Evolutionary conservation across 2,888 invertebrate species (phyloP).

Genomic region (Philereme transversata): DNA sequence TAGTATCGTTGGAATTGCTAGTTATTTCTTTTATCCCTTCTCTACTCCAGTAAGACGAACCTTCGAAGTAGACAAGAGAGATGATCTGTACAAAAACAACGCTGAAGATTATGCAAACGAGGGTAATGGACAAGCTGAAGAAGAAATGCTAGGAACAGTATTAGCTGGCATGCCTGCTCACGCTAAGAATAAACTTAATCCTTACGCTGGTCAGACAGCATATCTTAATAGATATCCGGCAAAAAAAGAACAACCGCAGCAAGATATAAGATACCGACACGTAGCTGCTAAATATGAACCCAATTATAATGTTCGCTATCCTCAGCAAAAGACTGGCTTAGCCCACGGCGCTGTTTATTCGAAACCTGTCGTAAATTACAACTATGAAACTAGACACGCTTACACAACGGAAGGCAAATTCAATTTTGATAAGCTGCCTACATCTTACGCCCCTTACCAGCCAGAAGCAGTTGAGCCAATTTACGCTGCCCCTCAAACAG

Average conservation of each 20-base stretch:
- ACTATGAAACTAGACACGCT: constrained; percentile 72
- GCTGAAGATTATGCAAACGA: constrained; percentile 87
- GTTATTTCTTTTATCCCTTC: constrained; percentile 91
- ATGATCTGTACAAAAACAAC: constrained; percentile 87
- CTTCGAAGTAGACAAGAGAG: constrained; percentile 86
- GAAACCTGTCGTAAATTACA: constrained; percentile 65
- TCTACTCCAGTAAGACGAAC: constrained; percentile 86
- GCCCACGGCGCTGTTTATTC: constrained; percentile 77
- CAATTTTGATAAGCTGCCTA: constrained; percentile 61
- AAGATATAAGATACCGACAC: constrained; percentile 75
- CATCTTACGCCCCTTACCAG: constrained; percentile 59
- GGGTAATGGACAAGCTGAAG: constrained; percentile 88
- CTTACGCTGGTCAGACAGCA: constrained; percentile 73
- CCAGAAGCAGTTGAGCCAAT: constrained; percentile 70
- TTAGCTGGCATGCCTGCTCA: constrained; percentile 87
- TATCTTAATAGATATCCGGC: constrained; percentile 67
- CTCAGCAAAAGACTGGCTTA: constrained; percentile 78
- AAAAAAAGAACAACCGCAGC: constrained; percentile 61
- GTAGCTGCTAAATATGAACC: constrained; percentile 70
- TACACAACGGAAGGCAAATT: constrained; percentile 72
- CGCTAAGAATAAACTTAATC: constrained; percentile 73
- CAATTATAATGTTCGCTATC: constrained; percentile 70
- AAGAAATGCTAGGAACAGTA: constrained; percentile 90
- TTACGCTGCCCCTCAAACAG: constrained; percentile 72
- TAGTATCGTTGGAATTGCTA: constrained; percentile 89